Base-by-base conservation (phyloP, 2,888 invertebrate genomes). In the Acanthosepion lycidas region DNA sequence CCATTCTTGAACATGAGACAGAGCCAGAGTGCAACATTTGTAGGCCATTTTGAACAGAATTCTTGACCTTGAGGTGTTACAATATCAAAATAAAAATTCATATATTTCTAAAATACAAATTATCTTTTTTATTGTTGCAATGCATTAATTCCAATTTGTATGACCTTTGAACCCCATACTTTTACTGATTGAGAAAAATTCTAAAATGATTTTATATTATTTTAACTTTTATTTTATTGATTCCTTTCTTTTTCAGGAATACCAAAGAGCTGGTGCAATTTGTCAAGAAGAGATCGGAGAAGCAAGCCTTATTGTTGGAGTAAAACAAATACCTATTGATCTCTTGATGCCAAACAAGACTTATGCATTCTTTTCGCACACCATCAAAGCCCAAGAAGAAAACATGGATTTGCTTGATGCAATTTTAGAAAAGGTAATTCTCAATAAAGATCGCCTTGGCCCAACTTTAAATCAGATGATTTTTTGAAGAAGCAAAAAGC, bases 361-460 rank as follows among this genome's bases (percentile, higher is more conserved):
- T 0, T 99, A 99, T 97, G 99, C 99, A 96, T 99, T 99, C 97
- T 99, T 99, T 97, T 99, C 99, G 0, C 99, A 99, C 97, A 99
- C 99, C 0, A 99, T 99, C 96, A 99, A 99, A 97, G 99, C 99
- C 0, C 99, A 99, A 97, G 99, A 99, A 97, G 98, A 98, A 91
- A 99, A 99, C 97, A 99, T 99, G 99, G 98, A 99, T 0, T 98
- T 99, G 96, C 97, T 99, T 95, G 99, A 99, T 97, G 99, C 99
- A 9, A 98, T 99, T 95, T 97, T 99, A 94, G 99, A 99, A 97
- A 99, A 97, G 97, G 98, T 98, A 95, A 78, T 95, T 59, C 59
- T 59, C 23, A 20, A 42, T 42, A 42, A 42, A 2, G 42, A 42
- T 42, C 42, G 3, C 42, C 15, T 51, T 51, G 8, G 51, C 15